A percentile compares a stretch with the other conserved stretches of the same genome.
These are phyloP conservation scores for Silurus asotus DNA, from an alignment of 2,113 vertebrate species.

Conservation along the genomic window DNA sequence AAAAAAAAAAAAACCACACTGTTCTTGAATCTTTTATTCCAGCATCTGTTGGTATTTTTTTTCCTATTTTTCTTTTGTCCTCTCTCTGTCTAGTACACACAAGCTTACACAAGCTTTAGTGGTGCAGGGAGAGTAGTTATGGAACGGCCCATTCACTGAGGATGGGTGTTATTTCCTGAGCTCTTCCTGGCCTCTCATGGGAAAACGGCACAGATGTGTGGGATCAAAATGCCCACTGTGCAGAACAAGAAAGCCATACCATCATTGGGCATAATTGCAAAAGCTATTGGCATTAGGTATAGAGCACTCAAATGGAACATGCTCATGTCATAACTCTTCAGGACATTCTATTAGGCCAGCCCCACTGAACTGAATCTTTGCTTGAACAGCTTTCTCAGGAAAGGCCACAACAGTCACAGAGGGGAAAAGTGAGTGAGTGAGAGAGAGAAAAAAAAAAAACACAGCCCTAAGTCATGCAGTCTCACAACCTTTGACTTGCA, in stretches of 20 bases:
- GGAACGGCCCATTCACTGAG: slow-evolving; percentile 64
- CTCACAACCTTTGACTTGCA: slow-evolving; percentile 30
- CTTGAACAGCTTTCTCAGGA: slow-evolving; percentile 33
- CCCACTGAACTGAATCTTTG: slow-evolving; percentile 17
- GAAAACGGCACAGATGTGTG: slow-evolving; percentile 53
- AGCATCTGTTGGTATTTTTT: not conserved
- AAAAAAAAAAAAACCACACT: not conserved
- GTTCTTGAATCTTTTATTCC: not conserved
- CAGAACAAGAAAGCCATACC: not conserved
- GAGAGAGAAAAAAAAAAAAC: slow-evolving; percentile 15
- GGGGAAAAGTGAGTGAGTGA: slow-evolving; percentile 23
- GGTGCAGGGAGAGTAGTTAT: slow-evolving; percentile 50
- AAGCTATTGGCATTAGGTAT: not conserved
- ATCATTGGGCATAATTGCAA: not conserved
- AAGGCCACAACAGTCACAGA: slow-evolving; percentile 48
- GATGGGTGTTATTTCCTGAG: slow-evolving; percentile 75
- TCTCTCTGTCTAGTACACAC: not conserved
- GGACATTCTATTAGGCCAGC: slow-evolving; percentile 60
- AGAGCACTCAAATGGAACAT: not conserved
- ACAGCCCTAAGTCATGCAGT: slow-evolving; percentile 28
- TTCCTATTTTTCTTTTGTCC: not conserved
- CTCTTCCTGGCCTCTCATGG: slow-evolving; percentile 65
- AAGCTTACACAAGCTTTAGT: not conserved
- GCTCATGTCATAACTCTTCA: slow-evolving; percentile 33
- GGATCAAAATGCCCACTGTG: not conserved